These are phyloP conservation scores for Cylindroiulus punctatus DNA, from an alignment of 2,888 invertebrate species.

Conservation along the genomic window DNA sequence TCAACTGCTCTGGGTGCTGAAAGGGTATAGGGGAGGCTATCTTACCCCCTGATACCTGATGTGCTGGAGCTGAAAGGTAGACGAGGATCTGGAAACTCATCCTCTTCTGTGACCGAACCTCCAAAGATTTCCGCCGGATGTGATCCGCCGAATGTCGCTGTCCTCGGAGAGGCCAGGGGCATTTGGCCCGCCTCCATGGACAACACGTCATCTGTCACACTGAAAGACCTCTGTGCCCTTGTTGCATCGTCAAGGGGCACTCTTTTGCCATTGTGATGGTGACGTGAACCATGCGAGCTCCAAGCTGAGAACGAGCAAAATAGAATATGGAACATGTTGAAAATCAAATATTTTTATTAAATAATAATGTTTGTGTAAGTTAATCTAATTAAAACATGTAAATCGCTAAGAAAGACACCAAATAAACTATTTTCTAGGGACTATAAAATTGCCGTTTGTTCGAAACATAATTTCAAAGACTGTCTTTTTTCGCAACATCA, in stretches of 20 bases:
- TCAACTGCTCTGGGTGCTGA: background rate
- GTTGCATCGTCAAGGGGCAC: background rate
- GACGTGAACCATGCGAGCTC: background rate
- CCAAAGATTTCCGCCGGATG: conserved; percentile 16
- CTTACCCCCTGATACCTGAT: conserved; percentile 58
- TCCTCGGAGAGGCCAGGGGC: background rate
- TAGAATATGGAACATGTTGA: no score
- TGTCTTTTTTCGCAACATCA: no score
- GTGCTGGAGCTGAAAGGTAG: conserved; percentile 37
- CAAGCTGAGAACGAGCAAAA: conserved; percentile 37
- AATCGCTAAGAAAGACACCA: no score
- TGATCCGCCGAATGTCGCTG: background rate
- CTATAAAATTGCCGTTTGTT: no score
- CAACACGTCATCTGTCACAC: conserved; percentile 48
- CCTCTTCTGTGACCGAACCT: background rate
- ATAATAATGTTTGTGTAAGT: no score
- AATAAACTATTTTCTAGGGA: no score
- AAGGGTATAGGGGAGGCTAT: conserved; percentile 53
- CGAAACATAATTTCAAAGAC: no score
- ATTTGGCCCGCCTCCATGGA: conserved; percentile 46
- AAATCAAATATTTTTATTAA: no score
- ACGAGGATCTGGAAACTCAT: conserved; percentile 20
- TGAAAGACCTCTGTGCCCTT: conserved; percentile 33
- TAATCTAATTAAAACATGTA: no score
- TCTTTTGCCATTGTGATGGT: conserved; percentile 44